A percentile compares a stretch with the other conserved stretches of the same genome.
Conservation (phyloP, 2,888 invertebrate species). For the Protodeltote pygarga region DNA sequence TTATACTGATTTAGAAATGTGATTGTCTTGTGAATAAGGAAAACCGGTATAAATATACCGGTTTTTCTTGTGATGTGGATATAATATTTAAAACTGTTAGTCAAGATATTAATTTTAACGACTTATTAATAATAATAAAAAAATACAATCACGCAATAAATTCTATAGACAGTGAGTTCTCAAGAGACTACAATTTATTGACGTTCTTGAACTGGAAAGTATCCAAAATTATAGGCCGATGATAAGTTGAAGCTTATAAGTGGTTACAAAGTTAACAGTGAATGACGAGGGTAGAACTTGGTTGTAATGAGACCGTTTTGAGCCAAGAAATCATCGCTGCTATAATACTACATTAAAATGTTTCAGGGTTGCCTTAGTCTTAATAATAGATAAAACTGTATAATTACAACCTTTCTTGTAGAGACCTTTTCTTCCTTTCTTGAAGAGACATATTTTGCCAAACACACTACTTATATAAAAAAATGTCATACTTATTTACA, state of each 20-base stretch:
- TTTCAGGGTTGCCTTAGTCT: slow-evolving; percentile 60
- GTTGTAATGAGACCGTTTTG: slow-evolving; percentile 74
- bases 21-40: not conserved
- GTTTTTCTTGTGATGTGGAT: no score
- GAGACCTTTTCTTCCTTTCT: no score
- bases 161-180: slow-evolving; percentile 3
- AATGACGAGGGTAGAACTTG: slow-evolving; percentile 72
- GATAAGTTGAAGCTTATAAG: slow-evolving; percentile 59
- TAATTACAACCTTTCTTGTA: not conserved
- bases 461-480: no score
- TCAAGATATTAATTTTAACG: no score
- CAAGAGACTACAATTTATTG: slow-evolving; percentile 16
- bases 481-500: no score
- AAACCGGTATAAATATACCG: no score
- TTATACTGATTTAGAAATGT: slow-evolving; percentile 15
- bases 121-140: no score
- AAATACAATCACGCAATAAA: no score
- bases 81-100: no score
- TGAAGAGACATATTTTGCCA: no score
- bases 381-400: not conserved
- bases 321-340: slow-evolving; percentile 79
- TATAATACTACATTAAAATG: slow-evolving; percentile 63
- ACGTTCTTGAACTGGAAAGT: slow-evolving; percentile 26
- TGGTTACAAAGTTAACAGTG: slow-evolving; percentile 71
- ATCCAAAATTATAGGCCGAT: slow-evolving; percentile 35